Percentiles rank a stretch among this genome's conserved stretches.
These are phyloP conservation scores for Enteromius afrohamiltoni DNA, from an alignment of 2,797 vertebrate species.

Conservation along the genomic window DNA sequence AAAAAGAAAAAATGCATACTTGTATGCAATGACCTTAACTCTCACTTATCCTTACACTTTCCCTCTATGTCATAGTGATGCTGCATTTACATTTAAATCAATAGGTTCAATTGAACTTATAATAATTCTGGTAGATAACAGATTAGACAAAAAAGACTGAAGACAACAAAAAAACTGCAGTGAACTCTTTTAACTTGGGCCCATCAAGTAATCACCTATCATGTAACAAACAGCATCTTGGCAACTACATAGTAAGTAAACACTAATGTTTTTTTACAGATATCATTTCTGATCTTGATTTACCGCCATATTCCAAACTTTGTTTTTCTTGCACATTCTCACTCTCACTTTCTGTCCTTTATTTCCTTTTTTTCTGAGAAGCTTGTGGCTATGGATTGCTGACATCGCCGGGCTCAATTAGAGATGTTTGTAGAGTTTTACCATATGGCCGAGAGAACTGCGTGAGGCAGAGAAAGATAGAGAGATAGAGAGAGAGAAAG, in stretches of 20 bases:
- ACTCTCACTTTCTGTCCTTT: conserved; percentile 5
- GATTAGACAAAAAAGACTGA: not conserved
- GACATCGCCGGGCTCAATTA: conserved; percentile 77
- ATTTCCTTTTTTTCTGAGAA: conserved; percentile 54
- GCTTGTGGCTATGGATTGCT: conserved; percentile 66
- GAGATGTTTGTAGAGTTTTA: conserved; percentile 79
- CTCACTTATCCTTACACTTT: not conserved
- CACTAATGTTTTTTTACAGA: not conserved
- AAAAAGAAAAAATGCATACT: no score
- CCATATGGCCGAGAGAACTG: conserved; percentile 70
- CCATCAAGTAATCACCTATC: not conserved
- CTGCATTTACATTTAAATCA: conserved; percentile 1
- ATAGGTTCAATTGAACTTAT: not conserved
- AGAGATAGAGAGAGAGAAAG: conserved; percentile 69
- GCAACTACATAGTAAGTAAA: not conserved
- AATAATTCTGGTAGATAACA: not conserved
- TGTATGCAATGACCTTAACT: not conserved
- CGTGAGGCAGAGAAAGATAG: conserved; percentile 64
- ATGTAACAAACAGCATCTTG: not conserved
- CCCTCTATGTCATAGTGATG: not conserved
- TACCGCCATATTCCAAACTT: not conserved
- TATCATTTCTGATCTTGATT: not conserved
- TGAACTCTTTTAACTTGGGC: not conserved
- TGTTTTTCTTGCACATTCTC: conserved; percentile 1
- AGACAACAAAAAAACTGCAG: not conserved